Evolutionary conservation across 1,140 invertebrate genomes (phyloP), one percentile per base, ranked within the genome.

Genomic region (Frieseomelitta varia): DNA sequence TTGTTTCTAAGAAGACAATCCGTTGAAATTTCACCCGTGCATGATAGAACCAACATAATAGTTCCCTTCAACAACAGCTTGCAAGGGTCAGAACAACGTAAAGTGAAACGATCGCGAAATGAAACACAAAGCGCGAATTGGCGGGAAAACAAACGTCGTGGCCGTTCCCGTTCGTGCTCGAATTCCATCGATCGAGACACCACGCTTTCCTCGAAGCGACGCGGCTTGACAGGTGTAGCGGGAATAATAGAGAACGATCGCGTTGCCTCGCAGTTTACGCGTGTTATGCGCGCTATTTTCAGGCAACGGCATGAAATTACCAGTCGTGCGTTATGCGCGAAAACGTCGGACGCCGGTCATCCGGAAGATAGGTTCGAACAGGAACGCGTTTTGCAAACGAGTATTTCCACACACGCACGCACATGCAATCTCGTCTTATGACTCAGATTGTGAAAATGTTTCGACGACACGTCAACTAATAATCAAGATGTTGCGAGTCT

Each of bases 391-490:
- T 39, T 67, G 68, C 71, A 61, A 84, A 85, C 30, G 24, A 27
- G 11, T 85, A 84, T 89, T 86, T 30, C 79, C 73, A 53, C 24
- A 47, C 61, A 63, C 80, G 6, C 39, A 39, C 39, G 8, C 53
- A 61, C 51, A 63, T 15, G 83, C 72, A 53, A 82, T 85, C 79
- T 63, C 34, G 1, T 58, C 56, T 55, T 30, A 30, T 88, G 84
- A 85, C 79, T 88, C 87, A 72, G 76, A 88, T 85, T 71, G 65
- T 68, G 79, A 85, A 82, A 82, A 79, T 87, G 19, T 24, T 8
- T 4, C 17, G 55, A n/a, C 58, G 14, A 34, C 4, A n/a, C 0
- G 3, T 10, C 24, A 39, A 39, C 39, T 47, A 47, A 47, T 47
- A 47, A 47, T 0, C 39, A 47, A 47, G 39, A 47, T 47, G 39